Conservation (phyloP, 2,888 invertebrate species). For the Apeira syringaria region DNA sequence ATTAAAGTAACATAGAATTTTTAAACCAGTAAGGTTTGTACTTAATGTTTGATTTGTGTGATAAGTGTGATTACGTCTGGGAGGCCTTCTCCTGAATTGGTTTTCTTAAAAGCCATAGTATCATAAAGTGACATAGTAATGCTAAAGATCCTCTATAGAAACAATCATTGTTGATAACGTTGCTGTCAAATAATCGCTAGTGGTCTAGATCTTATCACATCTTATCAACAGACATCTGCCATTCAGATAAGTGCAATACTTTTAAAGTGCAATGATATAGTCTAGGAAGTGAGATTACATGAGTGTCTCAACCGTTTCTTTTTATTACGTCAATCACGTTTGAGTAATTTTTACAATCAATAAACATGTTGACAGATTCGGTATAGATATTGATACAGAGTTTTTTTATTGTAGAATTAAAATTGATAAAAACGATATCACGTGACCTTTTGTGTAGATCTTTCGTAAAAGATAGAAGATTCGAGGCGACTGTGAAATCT, state of each 20-base stretch:
- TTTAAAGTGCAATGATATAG: neutral
- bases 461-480: slow-evolving; percentile 54
- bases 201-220: too few species aligned
- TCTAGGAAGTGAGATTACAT: neutral
- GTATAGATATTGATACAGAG: slow-evolving; percentile 53
- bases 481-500: slow-evolving; percentile 63
- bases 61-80: too few species aligned
- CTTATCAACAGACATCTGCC: too few species aligned
- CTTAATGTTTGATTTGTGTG: too few species aligned
- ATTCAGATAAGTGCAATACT: neutral
- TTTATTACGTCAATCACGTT: slow-evolving; percentile 6
- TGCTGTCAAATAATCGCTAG: too few species aligned
- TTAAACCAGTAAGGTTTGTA: too few species aligned
- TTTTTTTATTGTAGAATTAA: slow-evolving; percentile 45
- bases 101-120: too few species aligned
- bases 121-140: too few species aligned
- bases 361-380: slow-evolving; percentile 45
- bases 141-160: too few species aligned
- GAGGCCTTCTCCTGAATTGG: too few species aligned
- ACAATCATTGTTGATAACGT: too few species aligned
- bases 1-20: too few species aligned
- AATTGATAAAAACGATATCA: slow-evolving; percentile 55
- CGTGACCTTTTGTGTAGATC: slow-evolving; percentile 52
- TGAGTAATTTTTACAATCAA: slow-evolving; percentile 19
- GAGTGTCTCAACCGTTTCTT: neutral